Evolutionary conservation across 2,888 invertebrate genomes (phyloP), one percentile per base, ranked within the genome.

Genomic region (Himalopsyche tibetana): DNA sequence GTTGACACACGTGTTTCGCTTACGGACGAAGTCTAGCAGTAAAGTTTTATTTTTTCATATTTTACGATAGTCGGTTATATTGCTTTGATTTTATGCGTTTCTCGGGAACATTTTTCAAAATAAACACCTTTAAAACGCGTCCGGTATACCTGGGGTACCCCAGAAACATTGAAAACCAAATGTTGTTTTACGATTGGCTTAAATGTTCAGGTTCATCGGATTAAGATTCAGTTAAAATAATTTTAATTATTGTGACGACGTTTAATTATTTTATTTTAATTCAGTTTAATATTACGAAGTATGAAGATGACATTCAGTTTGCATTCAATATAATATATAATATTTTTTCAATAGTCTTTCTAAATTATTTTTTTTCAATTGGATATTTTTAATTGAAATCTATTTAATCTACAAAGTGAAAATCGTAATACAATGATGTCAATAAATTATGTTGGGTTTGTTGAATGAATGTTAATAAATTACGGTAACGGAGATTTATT

Each of bases 1-100:
- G 74, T 74, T 12, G 74, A 74, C 63, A 63, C 63, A 74, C 74
- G 28, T 28, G 28, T 74, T 9, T 74, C 38, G 36, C 38, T 36
- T 11, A n/a, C 3, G 69, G 28, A 19, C 74, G 28, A 74, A 36
- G 36, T 36, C 74, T 74, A 74, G 74, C 74, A 74, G 36, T 74
- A 74, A 74, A 74, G 36, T 74, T 74, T 74, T 74, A 74, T 74
- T 74, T 74, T 51, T 74, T 74, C 74, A 74, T 74, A 74, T 74
- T 74, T 74, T 74, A 74, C 74, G 74, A 74, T 74, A 74, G 15
- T 74, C 74, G 45, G 80, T 80, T 80, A 80, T 80, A 80, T 80
- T 28, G 80, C 82, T 9, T 36, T 38, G 82, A 55, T 55, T 82
- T 82, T 82, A 82, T 82, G 82, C 4, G 82, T 82, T 82, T 82